Evolutionary conservation across 2,113 vertebrate genomes (phyloP).

Genomic region (Shinisaurus crocodilurus): DNA sequence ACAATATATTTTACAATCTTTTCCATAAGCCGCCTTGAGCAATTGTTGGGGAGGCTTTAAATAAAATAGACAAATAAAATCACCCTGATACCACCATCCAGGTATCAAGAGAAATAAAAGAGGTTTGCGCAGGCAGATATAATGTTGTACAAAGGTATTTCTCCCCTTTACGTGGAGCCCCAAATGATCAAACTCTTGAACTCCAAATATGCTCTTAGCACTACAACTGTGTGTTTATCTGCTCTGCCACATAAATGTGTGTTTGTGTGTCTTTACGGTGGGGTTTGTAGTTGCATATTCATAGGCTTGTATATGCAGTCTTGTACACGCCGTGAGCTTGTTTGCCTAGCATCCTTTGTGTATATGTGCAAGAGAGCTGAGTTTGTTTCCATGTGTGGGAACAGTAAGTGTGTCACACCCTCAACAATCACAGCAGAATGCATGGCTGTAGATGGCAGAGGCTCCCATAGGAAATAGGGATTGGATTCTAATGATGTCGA

Average conservation of each 20-base stretch:
- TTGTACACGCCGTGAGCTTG: not conserved
- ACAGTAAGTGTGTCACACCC: conserved; percentile 13
- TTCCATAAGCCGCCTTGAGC: conserved; percentile 1
- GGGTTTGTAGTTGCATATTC: not conserved
- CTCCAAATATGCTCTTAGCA: not conserved
- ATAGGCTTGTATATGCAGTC: not conserved
- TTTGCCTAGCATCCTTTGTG: not conserved
- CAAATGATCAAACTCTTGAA: not conserved
- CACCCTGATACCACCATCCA: not conserved
- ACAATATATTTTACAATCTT: not conserved
- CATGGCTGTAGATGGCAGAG: conserved; percentile 17
- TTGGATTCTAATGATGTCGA: conserved; percentile 50
- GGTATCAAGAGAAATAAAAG: not conserved
- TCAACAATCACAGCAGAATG: conserved; percentile 13
- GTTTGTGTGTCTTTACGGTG: not conserved
- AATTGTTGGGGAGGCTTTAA: not conserved
- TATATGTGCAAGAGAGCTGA: conserved; percentile 1
- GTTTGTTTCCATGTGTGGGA: conserved; percentile 21
- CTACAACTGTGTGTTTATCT: not conserved
- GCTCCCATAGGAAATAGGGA: conserved; percentile 34
- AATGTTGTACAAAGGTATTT: not conserved
- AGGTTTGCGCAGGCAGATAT: not conserved
- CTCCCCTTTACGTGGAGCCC: not conserved
- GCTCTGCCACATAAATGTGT: not conserved
- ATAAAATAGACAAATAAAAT: not conserved